Evolutionary conservation across 2,888 invertebrate species (phyloP).

Genomic region (Epistrophe grossulariae): DNA sequence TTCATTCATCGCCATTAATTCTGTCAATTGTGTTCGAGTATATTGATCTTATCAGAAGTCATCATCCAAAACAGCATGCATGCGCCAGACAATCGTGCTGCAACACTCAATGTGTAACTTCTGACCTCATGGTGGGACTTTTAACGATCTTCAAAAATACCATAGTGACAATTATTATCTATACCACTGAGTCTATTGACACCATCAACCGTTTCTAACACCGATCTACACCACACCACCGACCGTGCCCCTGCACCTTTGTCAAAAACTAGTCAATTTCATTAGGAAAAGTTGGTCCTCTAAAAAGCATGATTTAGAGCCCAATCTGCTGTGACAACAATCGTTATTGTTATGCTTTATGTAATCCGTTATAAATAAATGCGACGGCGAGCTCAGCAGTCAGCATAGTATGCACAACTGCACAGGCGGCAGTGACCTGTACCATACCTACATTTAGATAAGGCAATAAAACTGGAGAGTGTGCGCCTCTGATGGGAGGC

Average conservation of each 20-base stretch:
- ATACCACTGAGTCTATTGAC: slow-evolving; percentile 10
- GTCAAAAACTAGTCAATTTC: slow-evolving; percentile 50
- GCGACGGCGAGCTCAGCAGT: not conserved
- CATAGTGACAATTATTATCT: slow-evolving; percentile 19
- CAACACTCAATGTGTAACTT: not conserved
- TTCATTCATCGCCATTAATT: slow-evolving; percentile 7
- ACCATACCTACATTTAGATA: not conserved
- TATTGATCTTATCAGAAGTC: slow-evolving; percentile 34
- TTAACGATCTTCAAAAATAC: slow-evolving; percentile 25
- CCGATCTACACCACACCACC: not conserved
- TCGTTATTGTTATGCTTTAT: slow-evolving; percentile 54
- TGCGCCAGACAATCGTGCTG: not conserved
- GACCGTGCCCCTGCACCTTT: not conserved
- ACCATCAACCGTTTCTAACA: not conserved
- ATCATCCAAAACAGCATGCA: slow-evolving; percentile 13
- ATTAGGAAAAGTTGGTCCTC: slow-evolving; percentile 6
- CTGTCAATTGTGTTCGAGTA: not conserved
- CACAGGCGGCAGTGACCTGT: slow-evolving; percentile 22
- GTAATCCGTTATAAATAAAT: slow-evolving; percentile 60
- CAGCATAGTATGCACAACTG: not conserved
- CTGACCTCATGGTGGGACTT: slow-evolving; percentile 10
- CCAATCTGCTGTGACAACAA: slow-evolving; percentile 48
- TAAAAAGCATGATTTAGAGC: slow-evolving; percentile 23
- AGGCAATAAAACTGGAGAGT: not conserved
- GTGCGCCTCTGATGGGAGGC: slow-evolving; percentile 26